Evolutionary conservation across 2,113 vertebrate genomes (phyloP), one percentile per base, ranked within the genome.

Genomic region (Glareola pratincola): DNA sequence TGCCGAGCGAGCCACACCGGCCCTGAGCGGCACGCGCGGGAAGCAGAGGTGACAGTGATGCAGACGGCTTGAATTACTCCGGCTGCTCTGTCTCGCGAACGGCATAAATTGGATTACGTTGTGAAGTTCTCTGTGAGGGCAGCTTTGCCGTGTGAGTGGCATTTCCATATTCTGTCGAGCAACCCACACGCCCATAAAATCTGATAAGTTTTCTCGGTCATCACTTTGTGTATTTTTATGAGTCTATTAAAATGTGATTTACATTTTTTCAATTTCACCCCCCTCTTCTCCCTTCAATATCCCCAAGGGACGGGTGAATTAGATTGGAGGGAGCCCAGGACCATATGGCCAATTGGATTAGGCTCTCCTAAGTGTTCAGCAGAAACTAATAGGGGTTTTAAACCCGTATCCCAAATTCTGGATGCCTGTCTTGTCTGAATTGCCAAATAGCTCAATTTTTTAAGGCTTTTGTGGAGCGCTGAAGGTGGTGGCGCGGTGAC

Each of bases 201-300:
- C 95, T 92, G 95, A 91, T 94, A 86, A 85, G 83, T 94, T 97
- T 97, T 95, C 96, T 89, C 36, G 92, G 94, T 85, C 95, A 94
- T 95, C 97, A 87, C 95, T 97, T 75, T 78, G 91, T 92, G 92
- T 97, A 89, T 97, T 97, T 97, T 97, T 97, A 97, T 95, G 96
- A 95, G 95, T 97, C 95, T 95, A 97, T 97, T 97, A 97, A 96
- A 97, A 96, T 94, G 94, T 82, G 92, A 97, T 97, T 97, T 97
- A 97, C 96, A 96, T 97, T 95, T 97, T 96, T 97, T 89, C 96
- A 89, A 96, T 95, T 71, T 1, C 27, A 13, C 17, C 41, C 19
- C 30, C 23, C 6, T 1, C 39, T 39, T 72, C 84, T 64, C 80
- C 91, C 73, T 82, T 63, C 81, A 72, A 19, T 75, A 84, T 84